These are phyloP conservation scores for Gobio occitaniae DNA, from an alignment of 2,797 vertebrate genomes.

Conservation along the genomic window DNA sequence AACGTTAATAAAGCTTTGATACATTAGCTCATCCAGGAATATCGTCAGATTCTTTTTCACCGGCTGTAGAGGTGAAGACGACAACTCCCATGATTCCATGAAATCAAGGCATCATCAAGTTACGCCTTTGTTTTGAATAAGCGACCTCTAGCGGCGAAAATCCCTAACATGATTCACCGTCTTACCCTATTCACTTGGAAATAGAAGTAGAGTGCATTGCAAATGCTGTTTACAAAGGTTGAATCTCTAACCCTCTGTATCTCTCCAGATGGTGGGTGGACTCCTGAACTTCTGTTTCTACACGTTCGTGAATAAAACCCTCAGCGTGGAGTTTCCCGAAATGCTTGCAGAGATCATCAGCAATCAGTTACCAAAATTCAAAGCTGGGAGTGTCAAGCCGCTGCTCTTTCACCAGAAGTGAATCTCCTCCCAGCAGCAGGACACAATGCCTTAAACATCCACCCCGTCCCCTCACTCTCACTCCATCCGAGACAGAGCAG, in stretches of 20 bases:
- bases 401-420: slow-evolving; percentile 99
- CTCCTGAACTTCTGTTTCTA: slow-evolving; percentile 98
- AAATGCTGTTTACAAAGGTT: neutral
- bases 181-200: no score
- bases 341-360: slow-evolving; percentile 99
- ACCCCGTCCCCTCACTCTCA: slow-evolving; percentile 60
- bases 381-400: slow-evolving; percentile 95
- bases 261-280: slow-evolving; percentile 90
- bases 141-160: no score
- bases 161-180: neutral
- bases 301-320: slow-evolving; percentile 96
- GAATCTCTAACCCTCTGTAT: slow-evolving; percentile 51
- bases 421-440: slow-evolving; percentile 71
- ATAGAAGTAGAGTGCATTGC: neutral
- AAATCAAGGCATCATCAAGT: no score
- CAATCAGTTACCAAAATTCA: slow-evolving; percentile 99
- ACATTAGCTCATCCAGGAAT: no score
- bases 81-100: no score
- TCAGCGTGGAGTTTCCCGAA: slow-evolving; percentile 97
- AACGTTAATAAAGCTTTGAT: no score
- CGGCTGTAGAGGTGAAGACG: no score
- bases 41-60: no score
- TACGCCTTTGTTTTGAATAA: no score
- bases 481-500: slow-evolving; percentile 40
- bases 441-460: slow-evolving; percentile 92